Evolutionary conservation across 2,113 vertebrate genomes (phyloP), one percentile per base, ranked within the genome.

Genomic region (Scomber colias): DNA sequence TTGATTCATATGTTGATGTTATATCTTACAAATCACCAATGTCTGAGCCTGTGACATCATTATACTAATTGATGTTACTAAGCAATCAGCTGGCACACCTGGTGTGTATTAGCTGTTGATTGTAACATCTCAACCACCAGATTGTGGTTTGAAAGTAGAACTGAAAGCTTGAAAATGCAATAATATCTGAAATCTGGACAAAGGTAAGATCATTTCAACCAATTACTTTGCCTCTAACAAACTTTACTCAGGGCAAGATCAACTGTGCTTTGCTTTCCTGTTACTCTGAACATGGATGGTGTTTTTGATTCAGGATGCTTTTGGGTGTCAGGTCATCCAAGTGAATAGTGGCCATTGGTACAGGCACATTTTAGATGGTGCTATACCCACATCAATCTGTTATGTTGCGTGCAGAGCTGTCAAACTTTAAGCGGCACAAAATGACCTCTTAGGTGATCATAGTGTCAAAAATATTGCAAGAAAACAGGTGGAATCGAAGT

Each of bases 71-170:
- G 59, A 66, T 56, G 73, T 50, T 60, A n/a, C 15, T 13, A 27
- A 85, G 79, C 61, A 81, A 75, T 64, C 80, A 71, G 71, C 57
- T 27, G 31, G 27, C 57, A 65, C 74, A 85, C 69, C 77, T 81
- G 84, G n/a, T 64, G 57, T 15, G 71, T 35, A 15, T 74, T 51
- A 73, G 48, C 62, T 49, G 50, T 10, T 45, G 54, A 64, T 55
- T 71, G 53, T 2, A 16, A 49, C 48, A 10, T 63, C 8, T 66
- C 49, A 2, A 27, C n/a, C 35, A 16, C 12, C 49, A 48, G 35
- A 61, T 8, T 50, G 13, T 3, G n/a, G 16, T 11, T 44, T 62
- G 10, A n/a, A 30, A 64, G 50, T 31, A 2, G 9, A 50, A 27
- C 13, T 44, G 51, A 44, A 19, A 35, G 16, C 30, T 24, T 3